These are phyloP conservation scores for Drosophila testacea DNA, from an alignment of 2,888 invertebrate genomes.

Conservation along the genomic window DNA sequence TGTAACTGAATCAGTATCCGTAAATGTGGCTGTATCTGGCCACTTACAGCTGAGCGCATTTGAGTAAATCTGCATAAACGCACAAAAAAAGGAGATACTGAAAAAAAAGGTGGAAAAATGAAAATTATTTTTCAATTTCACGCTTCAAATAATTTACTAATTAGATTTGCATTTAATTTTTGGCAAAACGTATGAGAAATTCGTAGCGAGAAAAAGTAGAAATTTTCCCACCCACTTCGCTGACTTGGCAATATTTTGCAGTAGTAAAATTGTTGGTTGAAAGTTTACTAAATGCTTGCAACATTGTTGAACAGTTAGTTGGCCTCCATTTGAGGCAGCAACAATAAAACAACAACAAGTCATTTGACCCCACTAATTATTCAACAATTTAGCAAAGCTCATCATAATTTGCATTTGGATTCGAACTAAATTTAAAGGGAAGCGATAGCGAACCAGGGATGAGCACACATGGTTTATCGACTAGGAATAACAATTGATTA, in stretches of 20 bases:
- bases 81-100: slow-evolving; percentile 28
- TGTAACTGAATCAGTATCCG: slow-evolving; percentile 18
- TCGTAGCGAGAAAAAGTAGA: slow-evolving; percentile 36
- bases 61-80: slow-evolving; percentile 67
- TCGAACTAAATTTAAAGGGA: slow-evolving; percentile 65
- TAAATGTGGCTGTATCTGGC: slow-evolving; percentile 27
- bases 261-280: slow-evolving; percentile 44
- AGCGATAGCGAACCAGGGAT: slow-evolving; percentile 48
- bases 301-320: slow-evolving; percentile 49
- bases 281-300: slow-evolving; percentile 45
- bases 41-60: slow-evolving; percentile 70
- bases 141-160: slow-evolving; percentile 83
- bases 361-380: slow-evolving; percentile 61
- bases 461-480: neutral
- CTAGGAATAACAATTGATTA: neutral
- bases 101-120: slow-evolving; percentile 20
- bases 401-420: slow-evolving; percentile 83
- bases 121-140: slow-evolving; percentile 83
- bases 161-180: slow-evolving; percentile 83
- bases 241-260: slow-evolving; percentile 65
- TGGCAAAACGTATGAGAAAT: slow-evolving; percentile 53
- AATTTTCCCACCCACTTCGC: slow-evolving; percentile 41
- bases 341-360: slow-evolving; percentile 3
- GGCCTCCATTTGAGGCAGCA: slow-evolving; percentile 26
- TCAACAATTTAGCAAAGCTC: slow-evolving; percentile 82